These are phyloP conservation scores for Heliconius sara DNA, from an alignment of 2,888 invertebrate species.

Conservation along the genomic window DNA sequence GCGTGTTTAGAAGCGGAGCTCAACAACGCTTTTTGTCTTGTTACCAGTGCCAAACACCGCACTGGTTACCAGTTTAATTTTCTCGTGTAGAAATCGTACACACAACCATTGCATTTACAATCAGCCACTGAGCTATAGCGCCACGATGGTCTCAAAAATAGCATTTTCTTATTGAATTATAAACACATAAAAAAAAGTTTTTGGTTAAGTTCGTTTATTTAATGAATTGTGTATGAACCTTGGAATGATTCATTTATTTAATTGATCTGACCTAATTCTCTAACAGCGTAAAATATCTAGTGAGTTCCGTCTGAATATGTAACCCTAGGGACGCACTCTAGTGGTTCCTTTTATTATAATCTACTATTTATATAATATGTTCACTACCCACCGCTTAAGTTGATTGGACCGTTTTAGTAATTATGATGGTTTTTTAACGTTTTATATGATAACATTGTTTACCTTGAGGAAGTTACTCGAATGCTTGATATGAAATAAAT, in stretches of 20 bases:
- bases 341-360: neutral
- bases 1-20: neutral
- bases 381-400: neutral
- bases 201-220: neutral
- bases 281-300: neutral
- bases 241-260: neutral
- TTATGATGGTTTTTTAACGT: neutral
- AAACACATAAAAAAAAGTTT: neutral
- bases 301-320: neutral
- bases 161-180: neutral
- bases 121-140: neutral
- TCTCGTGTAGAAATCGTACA: neutral
- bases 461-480: neutral
- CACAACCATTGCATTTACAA: neutral
- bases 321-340: neutral
- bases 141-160: neutral
- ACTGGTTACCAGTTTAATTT: neutral
- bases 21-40: neutral
- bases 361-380: neutral
- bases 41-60: no score
- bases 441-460: neutral
- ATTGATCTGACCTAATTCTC: neutral
- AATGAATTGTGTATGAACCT: neutral
- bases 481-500: neutral
- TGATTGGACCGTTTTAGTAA: neutral